Evolutionary conservation across 2,888 invertebrate genomes (phyloP).

Genomic region (Tachina lurida): DNA sequence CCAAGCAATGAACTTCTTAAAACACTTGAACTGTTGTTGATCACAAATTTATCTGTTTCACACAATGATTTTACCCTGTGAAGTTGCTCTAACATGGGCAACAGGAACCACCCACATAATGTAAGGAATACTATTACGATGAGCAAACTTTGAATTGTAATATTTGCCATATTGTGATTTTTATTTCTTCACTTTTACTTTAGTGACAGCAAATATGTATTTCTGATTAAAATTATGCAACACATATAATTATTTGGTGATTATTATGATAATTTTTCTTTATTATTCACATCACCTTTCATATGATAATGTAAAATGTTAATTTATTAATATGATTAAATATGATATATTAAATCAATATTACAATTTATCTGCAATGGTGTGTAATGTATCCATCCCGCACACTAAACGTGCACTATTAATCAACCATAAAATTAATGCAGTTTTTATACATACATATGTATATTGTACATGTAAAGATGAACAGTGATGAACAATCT

Average conservation of each 20-base stretch:
- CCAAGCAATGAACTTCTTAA: slow-evolving; percentile 34
- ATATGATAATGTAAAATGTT: background rate
- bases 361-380: background rate
- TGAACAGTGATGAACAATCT: background rate
- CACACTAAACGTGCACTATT: slow-evolving; percentile 62
- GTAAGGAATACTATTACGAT: slow-evolving; percentile 14
- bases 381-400: slow-evolving; percentile 2
- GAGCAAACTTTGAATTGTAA: slow-evolving; percentile 16
- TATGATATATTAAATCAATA: slow-evolving; percentile 1
- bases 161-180: slow-evolving; percentile 34
- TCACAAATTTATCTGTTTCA: slow-evolving; percentile 1
- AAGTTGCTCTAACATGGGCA: slow-evolving; percentile 1
- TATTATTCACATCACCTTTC: background rate
- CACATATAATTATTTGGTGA: slow-evolving; percentile 8
- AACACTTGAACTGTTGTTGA: slow-evolving; percentile 34
- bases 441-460: slow-evolving; percentile 75
- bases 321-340: slow-evolving; percentile 6
- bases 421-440: slow-evolving; percentile 79
- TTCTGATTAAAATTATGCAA: slow-evolving; percentile 37
- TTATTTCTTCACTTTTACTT: slow-evolving; percentile 1
- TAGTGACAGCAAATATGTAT: slow-evolving; percentile 31
- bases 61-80: background rate
- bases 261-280: slow-evolving; percentile 8
- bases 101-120: background rate
- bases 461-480: background rate